phyloP scores from a whole-genome alignment of 2,797 vertebrate genomes.

The Acridotheres tristis region DNA sequence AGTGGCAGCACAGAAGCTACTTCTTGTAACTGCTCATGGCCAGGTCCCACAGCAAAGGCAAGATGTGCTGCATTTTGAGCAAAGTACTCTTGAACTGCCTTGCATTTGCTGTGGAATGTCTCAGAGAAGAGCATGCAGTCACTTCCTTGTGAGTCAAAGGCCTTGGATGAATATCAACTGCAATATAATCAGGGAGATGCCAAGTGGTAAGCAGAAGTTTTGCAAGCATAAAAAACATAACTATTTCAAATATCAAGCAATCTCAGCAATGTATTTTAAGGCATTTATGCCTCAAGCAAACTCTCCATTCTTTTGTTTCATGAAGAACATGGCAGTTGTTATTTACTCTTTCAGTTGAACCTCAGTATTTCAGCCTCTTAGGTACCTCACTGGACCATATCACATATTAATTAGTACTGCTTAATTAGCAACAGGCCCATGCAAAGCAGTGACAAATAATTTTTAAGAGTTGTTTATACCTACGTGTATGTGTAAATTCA shows the following conservation, averaged over 20 bases:
- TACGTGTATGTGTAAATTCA: background rate
- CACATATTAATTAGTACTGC: background rate
- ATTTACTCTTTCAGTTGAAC: background rate
- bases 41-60: background rate
- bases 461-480: background rate
- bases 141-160: conserved; percentile 63
- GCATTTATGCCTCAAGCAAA: background rate
- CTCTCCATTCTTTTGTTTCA: background rate
- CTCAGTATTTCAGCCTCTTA: background rate
- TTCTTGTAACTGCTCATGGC: background rate
- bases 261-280: background rate
- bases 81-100: background rate
- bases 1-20: background rate
- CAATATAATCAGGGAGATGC: background rate
- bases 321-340: background rate
- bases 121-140: conserved; percentile 22
- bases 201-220: conserved; percentile 15
- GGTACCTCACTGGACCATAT: background rate
- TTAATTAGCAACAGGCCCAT: background rate
- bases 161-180: conserved; percentile 45
- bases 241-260: background rate
- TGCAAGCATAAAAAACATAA: background rate
- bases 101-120: conserved; percentile 13
- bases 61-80: background rate
- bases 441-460: background rate